Conservation (phyloP, 2,888 invertebrate species). For the Ptychoptera albimana region DNA sequence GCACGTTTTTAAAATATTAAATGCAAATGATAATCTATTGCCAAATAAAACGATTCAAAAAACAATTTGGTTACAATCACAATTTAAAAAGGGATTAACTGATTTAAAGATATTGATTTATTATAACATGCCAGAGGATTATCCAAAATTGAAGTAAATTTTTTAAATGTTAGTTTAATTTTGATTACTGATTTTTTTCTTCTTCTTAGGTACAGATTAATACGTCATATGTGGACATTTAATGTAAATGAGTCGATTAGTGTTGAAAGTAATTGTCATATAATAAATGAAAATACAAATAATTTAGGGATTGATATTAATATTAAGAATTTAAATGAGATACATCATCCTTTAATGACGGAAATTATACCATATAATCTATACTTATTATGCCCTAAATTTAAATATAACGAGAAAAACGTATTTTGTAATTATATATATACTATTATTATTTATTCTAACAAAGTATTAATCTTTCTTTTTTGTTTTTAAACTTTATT, state of each 20-base stretch:
- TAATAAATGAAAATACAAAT: constrained; percentile 35
- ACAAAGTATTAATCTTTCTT: not conserved
- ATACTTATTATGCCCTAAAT: constrained; percentile 23
- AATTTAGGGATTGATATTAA: constrained; percentile 48
- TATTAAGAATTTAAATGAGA: constrained; percentile 50
- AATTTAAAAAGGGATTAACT: constrained; percentile 44
- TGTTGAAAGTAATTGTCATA: constrained; percentile 33
- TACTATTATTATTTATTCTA: not conserved
- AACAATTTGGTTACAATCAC: constrained; percentile 51
- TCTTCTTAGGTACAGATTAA: constrained; percentile 36
- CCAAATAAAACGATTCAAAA: constrained; percentile 23
- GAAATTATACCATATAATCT: constrained; percentile 24
- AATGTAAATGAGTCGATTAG: constrained; percentile 43
- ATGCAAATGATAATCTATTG: constrained; percentile 16
- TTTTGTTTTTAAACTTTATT: not conserved
- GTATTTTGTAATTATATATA: constrained; percentile 20
- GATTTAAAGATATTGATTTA: constrained; percentile 54
- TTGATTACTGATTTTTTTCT: not conserved
- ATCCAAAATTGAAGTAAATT: constrained; percentile 26
- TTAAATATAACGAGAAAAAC: constrained; percentile 17
- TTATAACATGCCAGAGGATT: constrained; percentile 37
- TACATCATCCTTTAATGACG: constrained; percentile 33
- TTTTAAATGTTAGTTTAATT: not conserved
- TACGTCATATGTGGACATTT: constrained; percentile 47
- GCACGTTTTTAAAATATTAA: constrained; percentile 23